Conservation (phyloP, 2,888 invertebrate species). For the Vanessa cardui region DNA sequence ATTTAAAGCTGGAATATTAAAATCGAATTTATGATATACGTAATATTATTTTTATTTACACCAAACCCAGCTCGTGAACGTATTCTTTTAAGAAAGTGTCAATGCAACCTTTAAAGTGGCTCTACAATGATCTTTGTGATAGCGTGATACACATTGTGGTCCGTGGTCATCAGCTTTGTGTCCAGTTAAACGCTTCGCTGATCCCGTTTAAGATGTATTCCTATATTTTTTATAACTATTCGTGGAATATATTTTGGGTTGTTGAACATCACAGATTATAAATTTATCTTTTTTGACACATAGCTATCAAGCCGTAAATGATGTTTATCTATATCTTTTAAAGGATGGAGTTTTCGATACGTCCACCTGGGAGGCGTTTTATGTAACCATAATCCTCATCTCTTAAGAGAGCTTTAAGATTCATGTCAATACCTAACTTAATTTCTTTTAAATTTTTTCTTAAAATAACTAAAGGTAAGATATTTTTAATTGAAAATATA, state of each 20-base stretch:
- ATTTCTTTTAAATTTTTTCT: no score
- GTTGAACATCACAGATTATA: no score
- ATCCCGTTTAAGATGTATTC: conserved; percentile 37
- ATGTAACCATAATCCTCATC: no score
- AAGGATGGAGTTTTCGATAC: no score
- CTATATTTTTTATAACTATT: conserved; percentile 1
- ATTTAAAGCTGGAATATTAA: no score
- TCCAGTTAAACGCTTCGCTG: conserved; percentile 30
- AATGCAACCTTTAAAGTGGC: conserved; percentile 38
- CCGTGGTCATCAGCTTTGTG: conserved; percentile 22
- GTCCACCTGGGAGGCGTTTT: no score
- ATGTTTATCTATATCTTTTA: not conserved
- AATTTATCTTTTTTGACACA: no score
- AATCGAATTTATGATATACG: no score
- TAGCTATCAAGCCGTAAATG: not conserved
- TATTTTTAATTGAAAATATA: no score
- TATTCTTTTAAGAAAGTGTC: conserved; percentile 47
- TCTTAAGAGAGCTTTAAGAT: no score
- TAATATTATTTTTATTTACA: conserved; percentile 20
- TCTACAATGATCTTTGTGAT: conserved; percentile 31
- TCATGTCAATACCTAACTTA: no score
- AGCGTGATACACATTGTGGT: conserved; percentile 13
- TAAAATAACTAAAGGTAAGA: no score
- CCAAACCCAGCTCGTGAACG: conserved; percentile 25
- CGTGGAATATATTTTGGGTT: conserved; percentile 16